These are phyloP conservation scores for Sminthopsis crassicaudata DNA, from an alignment of 2,113 vertebrate genomes.

Conservation along the genomic window DNA sequence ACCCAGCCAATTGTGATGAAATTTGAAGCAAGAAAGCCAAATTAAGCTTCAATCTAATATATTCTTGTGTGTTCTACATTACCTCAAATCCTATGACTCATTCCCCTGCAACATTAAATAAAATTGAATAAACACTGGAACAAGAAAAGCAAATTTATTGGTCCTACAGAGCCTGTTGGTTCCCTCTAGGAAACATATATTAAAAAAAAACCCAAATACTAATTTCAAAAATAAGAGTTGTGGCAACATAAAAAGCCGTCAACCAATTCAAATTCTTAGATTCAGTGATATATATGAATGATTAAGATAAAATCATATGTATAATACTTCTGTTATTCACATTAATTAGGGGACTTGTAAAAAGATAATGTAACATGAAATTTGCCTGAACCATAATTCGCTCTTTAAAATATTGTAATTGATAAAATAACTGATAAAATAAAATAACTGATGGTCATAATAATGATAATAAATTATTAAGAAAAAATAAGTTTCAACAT, in stretches of 20 bases:
- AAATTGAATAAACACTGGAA: slow-evolving; percentile 27
- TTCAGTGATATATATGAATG: slow-evolving; percentile 1
- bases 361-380: neutral
- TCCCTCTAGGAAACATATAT: slow-evolving; percentile 42
- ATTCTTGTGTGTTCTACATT: slow-evolving; percentile 11
- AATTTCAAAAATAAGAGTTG: slow-evolving; percentile 46
- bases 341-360: neutral
- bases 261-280: slow-evolving; percentile 7
- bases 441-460: too few relatives aligned
- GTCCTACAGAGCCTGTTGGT: slow-evolving; percentile 11
- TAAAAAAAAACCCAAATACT: neutral
- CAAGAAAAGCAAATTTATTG: slow-evolving; percentile 36
- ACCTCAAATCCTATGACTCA: slow-evolving; percentile 28
- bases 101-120: slow-evolving; percentile 46
- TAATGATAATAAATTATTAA: too few relatives aligned
- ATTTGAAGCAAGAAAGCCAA: neutral
- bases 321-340: slow-evolving; percentile 15
- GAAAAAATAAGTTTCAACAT: too few relatives aligned
- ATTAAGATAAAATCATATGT: slow-evolving; percentile 17
- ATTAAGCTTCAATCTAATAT: slow-evolving; percentile 45
- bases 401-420: neutral
- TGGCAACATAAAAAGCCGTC: slow-evolving; percentile 1
- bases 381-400: neutral
- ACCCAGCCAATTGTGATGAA: slow-evolving; percentile 1
- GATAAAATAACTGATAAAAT: neutral